Evolutionary conservation across 1,140 invertebrate genomes (phyloP), one percentile per base, ranked within the genome.

Genomic region (Drosophila punjabiensis): DNA sequence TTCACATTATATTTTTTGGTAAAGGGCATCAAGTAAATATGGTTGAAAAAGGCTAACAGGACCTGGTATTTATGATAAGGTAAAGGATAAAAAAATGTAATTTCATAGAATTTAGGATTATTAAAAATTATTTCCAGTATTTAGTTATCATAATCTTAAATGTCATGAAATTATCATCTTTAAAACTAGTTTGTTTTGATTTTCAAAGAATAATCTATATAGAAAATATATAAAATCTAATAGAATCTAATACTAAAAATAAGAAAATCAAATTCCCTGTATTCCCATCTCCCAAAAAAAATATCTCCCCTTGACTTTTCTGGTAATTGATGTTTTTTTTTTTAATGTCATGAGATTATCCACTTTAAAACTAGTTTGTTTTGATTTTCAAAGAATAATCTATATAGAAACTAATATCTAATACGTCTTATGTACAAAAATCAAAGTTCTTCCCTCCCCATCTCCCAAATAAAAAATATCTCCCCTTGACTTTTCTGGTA

Each of bases 11-110:
- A 33, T 24, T 33, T 71, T 71, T 47, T 39, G 53, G 43, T 39
- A 65, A 68, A 68, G 47, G 39, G 20, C 41, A 52, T 52, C 37
- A 48, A 68, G 37, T 56, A 47, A 71, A 71, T 39, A 56, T 68
- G 64, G 33, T 50, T 37, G 11, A 50, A 64, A 67, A 47, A 32
- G 39, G 30, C 16, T 69, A 39, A 30, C n/a, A 47, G 14, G 8
- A 24, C 13, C 20, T 33, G 63, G n/a, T n/a, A 16, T 9, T 20
- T 16, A n/a, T 24, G 28, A 65, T 33, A 63, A 30, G 33, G 59
- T 2, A 52, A 52, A 20, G 20, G 32, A 35, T 55, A 35, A 35
- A 35, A 55, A 13, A 18, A 2, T 35, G 20, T 35, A 14, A 35
- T 14, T 32, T 32, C 1, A n/a, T 32, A 7, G 5, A 3, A 20